These are phyloP conservation scores for Caenorhabditis sulstoni DNA, from an alignment of 2,888 invertebrate species.

Conservation along the genomic window DNA sequence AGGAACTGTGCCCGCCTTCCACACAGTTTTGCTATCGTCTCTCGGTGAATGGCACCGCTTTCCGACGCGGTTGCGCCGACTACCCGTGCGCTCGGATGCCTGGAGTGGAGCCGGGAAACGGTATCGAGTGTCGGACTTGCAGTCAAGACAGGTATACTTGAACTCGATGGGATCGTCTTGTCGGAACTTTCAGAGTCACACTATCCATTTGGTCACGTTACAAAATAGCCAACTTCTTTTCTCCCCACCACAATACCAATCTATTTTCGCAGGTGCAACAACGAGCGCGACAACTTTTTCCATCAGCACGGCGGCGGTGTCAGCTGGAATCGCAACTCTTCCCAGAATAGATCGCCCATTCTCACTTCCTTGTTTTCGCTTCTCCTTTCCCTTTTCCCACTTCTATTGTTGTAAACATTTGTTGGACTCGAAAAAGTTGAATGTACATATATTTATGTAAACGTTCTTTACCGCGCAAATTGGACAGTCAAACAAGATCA, in stretches of 20 bases:
- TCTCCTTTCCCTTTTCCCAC: not conserved
- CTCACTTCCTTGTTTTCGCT: conserved; percentile 5
- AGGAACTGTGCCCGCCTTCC: conserved; percentile 46
- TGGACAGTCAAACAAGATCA: not conserved
- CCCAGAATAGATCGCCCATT: conserved; percentile 1
- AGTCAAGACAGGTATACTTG: conserved; percentile 57
- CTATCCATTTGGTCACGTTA: too few species aligned
- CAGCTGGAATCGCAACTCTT: conserved; percentile 23
- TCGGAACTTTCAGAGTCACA: too few species aligned
- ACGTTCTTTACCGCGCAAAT: too few species aligned
- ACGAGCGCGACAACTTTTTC: conserved; percentile 48
- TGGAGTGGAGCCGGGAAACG: conserved; percentile 32
- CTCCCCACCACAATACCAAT: too few species aligned
- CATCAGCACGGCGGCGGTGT: conserved; percentile 49
- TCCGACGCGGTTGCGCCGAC: conserved; percentile 53
- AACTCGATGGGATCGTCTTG: too few species aligned
- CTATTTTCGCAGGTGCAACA: conserved; percentile 42
- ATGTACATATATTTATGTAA: too few species aligned
- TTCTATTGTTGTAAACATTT: not conserved
- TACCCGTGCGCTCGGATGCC: conserved; percentile 49
- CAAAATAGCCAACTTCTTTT: not conserved
- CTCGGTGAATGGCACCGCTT: conserved; percentile 33
- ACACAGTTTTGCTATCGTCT: conserved; percentile 51
- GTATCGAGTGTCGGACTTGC: conserved; percentile 52
- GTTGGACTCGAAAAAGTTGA: too few species aligned